phyloP scores from a whole-genome alignment of 2,888 invertebrate genomes.

The Tetragonisca angustula region DNA sequence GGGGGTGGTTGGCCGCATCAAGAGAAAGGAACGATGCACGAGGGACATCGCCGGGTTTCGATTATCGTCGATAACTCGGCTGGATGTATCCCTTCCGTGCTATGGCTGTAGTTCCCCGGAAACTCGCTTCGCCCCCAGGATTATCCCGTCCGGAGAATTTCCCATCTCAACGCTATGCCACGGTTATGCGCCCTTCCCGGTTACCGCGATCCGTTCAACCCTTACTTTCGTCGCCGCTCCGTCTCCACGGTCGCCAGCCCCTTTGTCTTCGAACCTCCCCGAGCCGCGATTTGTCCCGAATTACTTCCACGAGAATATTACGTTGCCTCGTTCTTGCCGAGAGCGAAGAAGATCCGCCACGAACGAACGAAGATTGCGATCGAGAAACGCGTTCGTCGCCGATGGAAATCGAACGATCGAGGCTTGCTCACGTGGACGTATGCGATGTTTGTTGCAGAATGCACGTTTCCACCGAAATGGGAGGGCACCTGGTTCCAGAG shows the following conservation, averaged over 20 bases:
- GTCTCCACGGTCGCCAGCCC: constrained; percentile 14
- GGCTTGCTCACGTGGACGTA: constrained; percentile 59
- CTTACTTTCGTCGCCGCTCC: constrained; percentile 17
- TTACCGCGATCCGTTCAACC: constrained; percentile 22
- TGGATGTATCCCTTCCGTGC: constrained; percentile 71
- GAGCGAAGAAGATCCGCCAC: not conserved
- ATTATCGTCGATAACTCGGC: constrained; percentile 74
- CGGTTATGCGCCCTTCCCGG: constrained; percentile 49
- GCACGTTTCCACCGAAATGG: constrained; percentile 93
- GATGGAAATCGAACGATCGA: not conserved
- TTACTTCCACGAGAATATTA: constrained; percentile 68
- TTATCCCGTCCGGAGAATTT: constrained; percentile 71
- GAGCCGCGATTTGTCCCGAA: constrained; percentile 64
- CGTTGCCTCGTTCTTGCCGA: not conserved
- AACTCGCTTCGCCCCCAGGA: constrained; percentile 71
- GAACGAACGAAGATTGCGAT: not conserved
- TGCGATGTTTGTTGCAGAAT: constrained; percentile 85
- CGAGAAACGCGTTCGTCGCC: not conserved
- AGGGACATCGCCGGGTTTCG: constrained; percentile 71
- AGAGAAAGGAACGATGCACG: constrained; percentile 69
- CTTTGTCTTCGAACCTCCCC: constrained; percentile 51
- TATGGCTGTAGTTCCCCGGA: constrained; percentile 69
- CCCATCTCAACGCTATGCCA: constrained; percentile 66
- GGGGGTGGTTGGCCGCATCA: constrained; percentile 22
- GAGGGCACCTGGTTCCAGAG: constrained; percentile 96